Conservation (phyloP, 2,888 invertebrate genomes). For the Tetragnatha montana region DNA sequence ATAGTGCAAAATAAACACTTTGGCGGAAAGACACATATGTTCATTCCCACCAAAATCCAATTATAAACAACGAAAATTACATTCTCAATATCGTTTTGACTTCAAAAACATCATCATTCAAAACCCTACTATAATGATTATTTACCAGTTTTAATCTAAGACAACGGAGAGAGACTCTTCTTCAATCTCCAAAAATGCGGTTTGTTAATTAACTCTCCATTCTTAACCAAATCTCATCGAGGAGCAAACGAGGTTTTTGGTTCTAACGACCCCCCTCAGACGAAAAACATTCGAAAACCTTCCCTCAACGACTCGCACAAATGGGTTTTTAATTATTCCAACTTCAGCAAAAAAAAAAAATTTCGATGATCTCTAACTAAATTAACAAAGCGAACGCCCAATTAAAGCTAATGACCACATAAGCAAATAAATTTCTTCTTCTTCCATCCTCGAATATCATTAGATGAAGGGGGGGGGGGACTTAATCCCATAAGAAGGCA, state of each 20-base stretch:
- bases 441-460: conserved; percentile 55
- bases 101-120: no score
- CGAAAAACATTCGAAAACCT: neutral
- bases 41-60: no score
- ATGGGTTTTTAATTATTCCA: neutral
- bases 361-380: conserved; percentile 31
- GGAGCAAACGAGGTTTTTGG: neutral
- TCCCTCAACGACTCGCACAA: neutral
- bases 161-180: no score
- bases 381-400: conserved; percentile 53
- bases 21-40: no score
- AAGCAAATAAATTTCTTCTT: conserved; percentile 47
- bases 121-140: no score
- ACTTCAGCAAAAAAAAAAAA: neutral
- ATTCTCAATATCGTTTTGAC: no score
- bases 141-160: no score
- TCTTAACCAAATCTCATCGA: neutral
- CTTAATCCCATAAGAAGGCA: conserved; percentile 3
- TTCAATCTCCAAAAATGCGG: no score
- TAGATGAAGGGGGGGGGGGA: neutral
- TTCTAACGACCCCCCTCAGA: neutral
- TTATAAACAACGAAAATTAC: no score
- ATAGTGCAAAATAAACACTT: no score
- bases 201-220: neutral
- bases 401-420: conserved; percentile 60